Evolutionary conservation across 2,888 invertebrate genomes (phyloP).

Genomic region (Eudemis profundana): DNA sequence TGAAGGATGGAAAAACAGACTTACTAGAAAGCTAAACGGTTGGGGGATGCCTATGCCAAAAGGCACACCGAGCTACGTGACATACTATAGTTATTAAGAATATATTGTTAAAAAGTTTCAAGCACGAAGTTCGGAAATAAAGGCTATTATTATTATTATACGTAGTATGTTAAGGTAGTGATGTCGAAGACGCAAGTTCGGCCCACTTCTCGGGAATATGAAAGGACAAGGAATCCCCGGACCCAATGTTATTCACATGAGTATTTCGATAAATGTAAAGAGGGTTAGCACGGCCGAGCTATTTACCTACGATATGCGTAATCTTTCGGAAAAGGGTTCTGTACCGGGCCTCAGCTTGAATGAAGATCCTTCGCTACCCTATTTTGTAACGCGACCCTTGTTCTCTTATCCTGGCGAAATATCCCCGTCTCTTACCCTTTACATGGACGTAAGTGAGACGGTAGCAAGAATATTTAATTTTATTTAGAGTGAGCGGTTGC

Average conservation of each 20-base stretch:
- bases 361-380: slow-evolving; percentile 48
- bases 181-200: slow-evolving; percentile 11
- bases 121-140: too few species aligned
- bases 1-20: too few species aligned
- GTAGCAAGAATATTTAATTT: slow-evolving; percentile 15
- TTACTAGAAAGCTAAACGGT: too few species aligned
- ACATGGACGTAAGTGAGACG: slow-evolving; percentile 19
- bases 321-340: slow-evolving; percentile 75
- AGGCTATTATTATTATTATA: too few species aligned
- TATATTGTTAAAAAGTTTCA: too few species aligned
- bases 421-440: slow-evolving; percentile 10
- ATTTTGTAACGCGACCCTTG: slow-evolving; percentile 50
- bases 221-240: slow-evolving; percentile 63
- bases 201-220: slow-evolving; percentile 52
- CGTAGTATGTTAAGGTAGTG: not conserved
- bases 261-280: slow-evolving; percentile 71
- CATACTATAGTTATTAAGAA: too few species aligned
- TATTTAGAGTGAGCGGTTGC: slow-evolving; percentile 13
- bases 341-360: slow-evolving; percentile 52
- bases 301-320: slow-evolving; percentile 73
- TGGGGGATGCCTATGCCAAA: too few species aligned
- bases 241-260: slow-evolving; percentile 75
- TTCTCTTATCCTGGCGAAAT: slow-evolving; percentile 13
- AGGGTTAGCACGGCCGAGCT: slow-evolving; percentile 58
- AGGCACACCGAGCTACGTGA: too few species aligned